phyloP scores from a whole-genome alignment of 1,140 invertebrate species.

The Sitobion miscanthi region DNA sequence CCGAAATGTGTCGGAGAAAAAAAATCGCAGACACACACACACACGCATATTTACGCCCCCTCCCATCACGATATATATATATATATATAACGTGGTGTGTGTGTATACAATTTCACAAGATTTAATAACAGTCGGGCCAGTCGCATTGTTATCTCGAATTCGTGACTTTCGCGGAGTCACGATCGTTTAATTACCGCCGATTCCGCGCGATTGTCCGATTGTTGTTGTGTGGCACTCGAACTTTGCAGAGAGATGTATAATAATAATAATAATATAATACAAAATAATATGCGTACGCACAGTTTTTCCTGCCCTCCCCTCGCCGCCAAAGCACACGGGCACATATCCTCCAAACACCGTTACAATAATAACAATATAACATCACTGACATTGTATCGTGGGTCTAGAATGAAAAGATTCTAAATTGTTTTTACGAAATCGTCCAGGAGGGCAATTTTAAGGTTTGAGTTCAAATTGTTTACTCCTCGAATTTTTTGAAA shows the following conservation, averaged over 20 bases:
- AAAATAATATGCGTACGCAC: no score
- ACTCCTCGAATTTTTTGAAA: no score
- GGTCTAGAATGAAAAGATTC: no score
- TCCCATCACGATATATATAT: neutral
- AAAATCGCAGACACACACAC: neutral
- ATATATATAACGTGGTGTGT: no score
- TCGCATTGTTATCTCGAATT: constrained; percentile 42
- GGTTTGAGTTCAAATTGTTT: no score
- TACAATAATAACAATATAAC: neutral
- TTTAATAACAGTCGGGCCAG: constrained; percentile 44
- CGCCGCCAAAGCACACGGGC: neutral
- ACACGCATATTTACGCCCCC: neutral
- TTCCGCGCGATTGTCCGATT: constrained; percentile 42
- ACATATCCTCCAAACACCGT: neutral
- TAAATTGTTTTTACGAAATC: no score
- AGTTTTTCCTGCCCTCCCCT: neutral
- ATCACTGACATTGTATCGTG: no score
- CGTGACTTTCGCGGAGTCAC: constrained; percentile 52
- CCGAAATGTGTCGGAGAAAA: constrained; percentile 27
- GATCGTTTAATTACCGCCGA: constrained; percentile 47
- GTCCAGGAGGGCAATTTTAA: no score
- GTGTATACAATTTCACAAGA: constrained; percentile 41
- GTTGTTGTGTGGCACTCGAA: constrained; percentile 23
- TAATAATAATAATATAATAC: neutral
- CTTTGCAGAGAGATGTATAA: constrained; percentile 28